Percentiles rank a stretch among this genome's conserved stretches.
These are phyloP conservation scores for Tenodera sinensis DNA, from an alignment of 2,888 invertebrate species.

Conservation along the genomic window DNA sequence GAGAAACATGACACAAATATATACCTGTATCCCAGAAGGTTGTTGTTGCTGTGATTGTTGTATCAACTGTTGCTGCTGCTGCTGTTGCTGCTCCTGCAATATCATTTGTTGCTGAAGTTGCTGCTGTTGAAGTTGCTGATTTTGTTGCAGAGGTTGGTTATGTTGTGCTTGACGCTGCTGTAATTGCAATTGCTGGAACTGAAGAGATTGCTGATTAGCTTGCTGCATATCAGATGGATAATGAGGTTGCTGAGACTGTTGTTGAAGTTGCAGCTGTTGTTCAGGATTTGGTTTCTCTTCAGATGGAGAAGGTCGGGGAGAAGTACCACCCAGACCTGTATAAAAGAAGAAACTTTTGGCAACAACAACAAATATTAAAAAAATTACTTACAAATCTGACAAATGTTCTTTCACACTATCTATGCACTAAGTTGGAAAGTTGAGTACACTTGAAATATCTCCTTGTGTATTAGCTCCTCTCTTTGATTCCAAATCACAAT, in stretches of 20 bases:
- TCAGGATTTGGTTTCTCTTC: slow-evolving; percentile 38
- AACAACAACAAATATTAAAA: too few species aligned
- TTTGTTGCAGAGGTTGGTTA: slow-evolving; percentile 1
- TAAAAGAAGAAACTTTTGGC: background rate
- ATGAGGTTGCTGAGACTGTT: slow-evolving; percentile 5
- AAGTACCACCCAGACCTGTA: slow-evolving; percentile 40
- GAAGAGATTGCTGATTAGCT: slow-evolving; percentile 4
- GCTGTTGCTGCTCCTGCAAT: slow-evolving; percentile 13
- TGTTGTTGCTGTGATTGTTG: slow-evolving; percentile 22
- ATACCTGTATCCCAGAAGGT: background rate
- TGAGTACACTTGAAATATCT: too few species aligned
- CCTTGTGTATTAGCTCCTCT: too few species aligned
- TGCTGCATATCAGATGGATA: background rate
- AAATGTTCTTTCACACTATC: too few species aligned
- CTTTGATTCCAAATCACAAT: too few species aligned
- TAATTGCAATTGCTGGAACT: slow-evolving; percentile 19
- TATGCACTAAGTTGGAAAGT: too few species aligned
- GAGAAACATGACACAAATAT: background rate
- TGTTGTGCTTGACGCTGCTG: slow-evolving; percentile 14
- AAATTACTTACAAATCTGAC: too few species aligned
- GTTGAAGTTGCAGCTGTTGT: slow-evolving; percentile 32
- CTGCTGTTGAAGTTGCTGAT: slow-evolving; percentile 25
- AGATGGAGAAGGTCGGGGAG: slow-evolving; percentile 41
- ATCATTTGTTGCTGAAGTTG: slow-evolving; percentile 31
- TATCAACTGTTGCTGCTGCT: slow-evolving; percentile 22